These are phyloP conservation scores for Zosterops hypoxanthus DNA, from an alignment of 2,113 vertebrate species.

Conservation along the genomic window DNA sequence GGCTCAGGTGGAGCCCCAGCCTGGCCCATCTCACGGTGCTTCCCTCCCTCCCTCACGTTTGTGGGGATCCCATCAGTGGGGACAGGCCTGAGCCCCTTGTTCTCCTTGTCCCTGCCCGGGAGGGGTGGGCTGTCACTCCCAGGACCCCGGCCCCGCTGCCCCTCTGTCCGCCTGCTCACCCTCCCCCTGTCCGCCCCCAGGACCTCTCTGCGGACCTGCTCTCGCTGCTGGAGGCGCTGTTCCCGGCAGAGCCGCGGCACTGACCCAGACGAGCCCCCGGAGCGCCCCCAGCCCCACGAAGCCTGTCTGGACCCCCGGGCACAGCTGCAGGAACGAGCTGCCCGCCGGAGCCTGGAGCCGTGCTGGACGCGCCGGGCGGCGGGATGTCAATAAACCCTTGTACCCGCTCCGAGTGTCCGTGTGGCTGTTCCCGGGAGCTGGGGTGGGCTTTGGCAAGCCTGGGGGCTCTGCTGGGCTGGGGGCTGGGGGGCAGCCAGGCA, in stretches of 20 bases:
- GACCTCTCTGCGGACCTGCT: constrained; percentile 47
- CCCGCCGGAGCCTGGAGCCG: neutral
- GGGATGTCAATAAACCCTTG: constrained; percentile 45
- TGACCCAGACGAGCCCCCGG: neutral
- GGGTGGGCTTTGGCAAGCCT: neutral
- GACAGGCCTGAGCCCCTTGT: rapidly evolving
- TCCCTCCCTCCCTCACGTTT: rapidly evolving
- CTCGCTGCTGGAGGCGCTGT: constrained; percentile 56
- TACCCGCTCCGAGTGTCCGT: neutral
- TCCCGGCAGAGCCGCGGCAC: neutral
- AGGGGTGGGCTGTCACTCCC: neutral
- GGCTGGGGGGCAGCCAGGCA: neutral
- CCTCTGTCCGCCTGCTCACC: rapidly evolving
- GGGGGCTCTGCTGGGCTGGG: neutral
- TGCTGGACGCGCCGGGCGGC: rapidly evolving
- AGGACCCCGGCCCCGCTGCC: rapidly evolving
- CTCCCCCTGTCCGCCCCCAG: neutral
- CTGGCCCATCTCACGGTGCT: neutral
- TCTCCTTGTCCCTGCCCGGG: neutral
- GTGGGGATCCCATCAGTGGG: neutral
- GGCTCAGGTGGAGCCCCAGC: neutral
- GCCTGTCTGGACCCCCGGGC: rapidly evolving
- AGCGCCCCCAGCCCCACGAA: neutral
- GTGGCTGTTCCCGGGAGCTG: neutral
- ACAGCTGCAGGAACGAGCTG: neutral